Evolutionary conservation across 2,797 vertebrate genomes (phyloP), one percentile per base, ranked within the genome.

Genomic region (Melanotaenia trifasciata): DNA sequence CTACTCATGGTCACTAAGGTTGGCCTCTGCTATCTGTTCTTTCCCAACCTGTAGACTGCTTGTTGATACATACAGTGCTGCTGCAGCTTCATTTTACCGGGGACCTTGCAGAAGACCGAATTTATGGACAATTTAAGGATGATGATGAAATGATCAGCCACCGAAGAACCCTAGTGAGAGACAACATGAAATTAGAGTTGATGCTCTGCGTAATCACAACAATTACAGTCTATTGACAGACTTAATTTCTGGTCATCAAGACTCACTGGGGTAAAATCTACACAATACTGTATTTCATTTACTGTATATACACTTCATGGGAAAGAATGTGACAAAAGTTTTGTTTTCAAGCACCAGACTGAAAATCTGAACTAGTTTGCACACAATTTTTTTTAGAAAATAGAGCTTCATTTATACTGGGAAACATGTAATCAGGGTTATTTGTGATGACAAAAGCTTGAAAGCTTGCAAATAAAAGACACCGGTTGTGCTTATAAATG

Each of bases 401-500:
- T 45, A 67, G 38, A 58, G 45, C 64, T 80, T 61, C 50, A 64
- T 68, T 62, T 72, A 70, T 77, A 76, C 72, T 71, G 70, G 61
- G 69, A 47, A 68, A 59, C 28, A 40, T 51, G 58, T 64, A 36
- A 81, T 84, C 70, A 78, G 69, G 83, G 78, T 86, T 68, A 38
- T 59, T 64, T 47, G 14, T 75, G 26, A 53, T 53, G 84, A 90
- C 81, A 85, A 89, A 78, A 85, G 88, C 83, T 81, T 8, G 2
- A 6, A 24, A 64, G 87, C 83, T 88, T 69, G 83, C 84, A 36
- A 56, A 78, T 30, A 28, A 56, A 26, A 72, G 69, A 67, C 33
- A 54, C 20, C 30, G 43, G 40, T 59, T 58, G 28, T 76, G 32
- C 70, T 59, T 64, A 65, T 77, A 64, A 85, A 74, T 83, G 64